A percentile compares a stretch with the other conserved stretches of the same genome.
Conservation (phyloP, 2,888 invertebrate species). For the Thalpophila matura region DNA sequence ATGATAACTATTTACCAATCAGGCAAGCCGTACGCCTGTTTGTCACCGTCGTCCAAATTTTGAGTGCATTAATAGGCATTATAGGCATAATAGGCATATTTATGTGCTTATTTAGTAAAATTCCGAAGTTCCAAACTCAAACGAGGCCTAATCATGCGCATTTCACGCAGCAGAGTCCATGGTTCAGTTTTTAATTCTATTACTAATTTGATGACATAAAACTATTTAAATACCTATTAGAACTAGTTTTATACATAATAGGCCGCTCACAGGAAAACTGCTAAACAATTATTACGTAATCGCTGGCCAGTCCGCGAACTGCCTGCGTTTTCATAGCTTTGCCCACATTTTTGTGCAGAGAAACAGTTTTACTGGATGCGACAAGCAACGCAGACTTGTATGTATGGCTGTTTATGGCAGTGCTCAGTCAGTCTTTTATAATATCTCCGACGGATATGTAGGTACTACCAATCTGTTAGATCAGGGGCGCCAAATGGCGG, state of each 20-base stretch:
- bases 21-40: too few relatives aligned
- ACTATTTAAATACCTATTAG: constrained; percentile 20
- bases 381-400: not conserved
- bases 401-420: too few relatives aligned
- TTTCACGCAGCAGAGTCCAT: not conserved
- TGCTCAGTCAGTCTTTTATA: too few relatives aligned
- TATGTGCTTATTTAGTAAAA: not conserved
- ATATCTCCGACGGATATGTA: too few relatives aligned
- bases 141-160: not conserved
- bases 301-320: constrained; percentile 5
- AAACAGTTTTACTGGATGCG: constrained; percentile 20
- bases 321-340: constrained; percentile 28
- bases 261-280: constrained; percentile 21
- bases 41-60: not conserved
- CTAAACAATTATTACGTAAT: constrained; percentile 45
- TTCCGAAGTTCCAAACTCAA: not conserved
- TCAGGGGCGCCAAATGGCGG: too few relatives aligned
- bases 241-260: constrained; percentile 31
- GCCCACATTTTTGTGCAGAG: constrained; percentile 46
- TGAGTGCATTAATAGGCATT: too few relatives aligned
- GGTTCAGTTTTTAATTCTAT: constrained; percentile 6
- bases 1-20: too few relatives aligned
- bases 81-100: too few relatives aligned
- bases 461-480: too few relatives aligned
- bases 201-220: not conserved